These are phyloP conservation scores for Hepsetus odoe DNA, from an alignment of 2,113 vertebrate species.

Conservation along the genomic window DNA sequence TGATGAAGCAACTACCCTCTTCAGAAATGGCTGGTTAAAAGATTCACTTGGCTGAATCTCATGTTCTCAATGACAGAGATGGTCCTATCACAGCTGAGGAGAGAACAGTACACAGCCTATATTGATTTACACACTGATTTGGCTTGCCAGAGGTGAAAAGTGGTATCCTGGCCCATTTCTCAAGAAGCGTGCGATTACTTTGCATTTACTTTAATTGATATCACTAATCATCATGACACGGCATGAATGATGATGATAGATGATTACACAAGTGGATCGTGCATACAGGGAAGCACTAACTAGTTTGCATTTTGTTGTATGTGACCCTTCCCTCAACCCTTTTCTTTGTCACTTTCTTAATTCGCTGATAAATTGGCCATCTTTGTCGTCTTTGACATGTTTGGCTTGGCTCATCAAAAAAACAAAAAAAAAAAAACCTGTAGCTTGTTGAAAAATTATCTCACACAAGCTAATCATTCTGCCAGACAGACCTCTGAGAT, in stretches of 20 bases:
- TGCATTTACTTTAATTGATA: slow-evolving; percentile 42
- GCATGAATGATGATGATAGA: slow-evolving; percentile 11
- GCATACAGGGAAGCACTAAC: not conserved
- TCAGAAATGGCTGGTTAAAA: slow-evolving; percentile 11
- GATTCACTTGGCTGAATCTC: slow-evolving; percentile 23
- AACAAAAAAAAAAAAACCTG: no score
- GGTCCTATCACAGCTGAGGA: not conserved
- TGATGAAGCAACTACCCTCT: slow-evolving; percentile 29
- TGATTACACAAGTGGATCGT: slow-evolving; percentile 19
- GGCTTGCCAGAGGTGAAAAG: not conserved
- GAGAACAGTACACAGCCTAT: not conserved
- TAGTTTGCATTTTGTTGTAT: slow-evolving; percentile 5
- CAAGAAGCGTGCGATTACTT: slow-evolving; percentile 13
- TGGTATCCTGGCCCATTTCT: not conserved
- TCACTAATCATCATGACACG: slow-evolving; percentile 12
- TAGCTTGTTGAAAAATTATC: slow-evolving; percentile 28
- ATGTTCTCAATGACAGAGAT: slow-evolving; percentile 19
- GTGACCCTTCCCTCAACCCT: slow-evolving; percentile 15
- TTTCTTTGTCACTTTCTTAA: slow-evolving; percentile 11
- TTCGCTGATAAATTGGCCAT: slow-evolving; percentile 33
- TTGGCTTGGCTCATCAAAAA: slow-evolving; percentile 37
- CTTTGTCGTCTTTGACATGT: slow-evolving; percentile 33
- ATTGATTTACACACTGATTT: not conserved
- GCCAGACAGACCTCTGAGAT: slow-evolving; percentile 22
- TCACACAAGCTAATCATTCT: slow-evolving; percentile 32